Percentiles rank a stretch among this genome's conserved stretches.
phyloP scores from a whole-genome alignment of 2,113 vertebrate species.

The Anoplopoma fimbria region DNA sequence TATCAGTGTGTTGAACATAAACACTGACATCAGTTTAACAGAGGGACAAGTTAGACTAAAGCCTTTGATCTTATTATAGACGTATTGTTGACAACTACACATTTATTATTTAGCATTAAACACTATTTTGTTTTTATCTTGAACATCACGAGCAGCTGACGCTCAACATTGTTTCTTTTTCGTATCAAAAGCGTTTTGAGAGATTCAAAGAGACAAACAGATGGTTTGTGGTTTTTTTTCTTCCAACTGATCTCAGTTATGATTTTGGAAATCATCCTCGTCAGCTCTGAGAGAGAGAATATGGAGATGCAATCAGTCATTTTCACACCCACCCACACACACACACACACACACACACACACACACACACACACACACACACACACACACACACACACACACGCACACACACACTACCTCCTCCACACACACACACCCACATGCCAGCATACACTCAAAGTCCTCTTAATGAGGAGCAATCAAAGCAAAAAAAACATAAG shows the following conservation, averaged over 20 bases:
- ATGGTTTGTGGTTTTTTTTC: conserved; percentile 53
- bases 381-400: conserved; percentile 6
- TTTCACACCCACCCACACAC: conserved; percentile 39
- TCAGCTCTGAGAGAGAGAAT: conserved; percentile 50
- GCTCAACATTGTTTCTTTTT: too few species aligned
- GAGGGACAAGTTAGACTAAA: too few species aligned
- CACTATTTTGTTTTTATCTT: too few species aligned
- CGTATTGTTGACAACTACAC: too few species aligned
- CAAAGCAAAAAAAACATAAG: too few species aligned
- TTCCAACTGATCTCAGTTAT: conserved; percentile 28
- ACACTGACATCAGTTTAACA: too few species aligned
- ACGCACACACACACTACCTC: background rate
- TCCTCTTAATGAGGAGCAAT: background rate
- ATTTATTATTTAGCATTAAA: too few species aligned
- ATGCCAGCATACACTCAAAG: background rate
- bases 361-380: conserved; percentile 27
- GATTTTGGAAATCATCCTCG: too few species aligned
- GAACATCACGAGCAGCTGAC: too few species aligned
- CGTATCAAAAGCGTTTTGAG: too few species aligned
- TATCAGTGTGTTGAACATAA: too few species aligned
- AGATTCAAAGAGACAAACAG: conserved; percentile 41
- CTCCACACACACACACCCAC: background rate
- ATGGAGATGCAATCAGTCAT: conserved; percentile 66
- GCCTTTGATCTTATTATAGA: too few species aligned
- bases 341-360: conserved; percentile 25